Percentiles rank a stretch among this genome's conserved stretches.
Evolutionary conservation across 2,113 vertebrate species (phyloP).

Genomic region (Nycticryphes semicollaris): DNA sequence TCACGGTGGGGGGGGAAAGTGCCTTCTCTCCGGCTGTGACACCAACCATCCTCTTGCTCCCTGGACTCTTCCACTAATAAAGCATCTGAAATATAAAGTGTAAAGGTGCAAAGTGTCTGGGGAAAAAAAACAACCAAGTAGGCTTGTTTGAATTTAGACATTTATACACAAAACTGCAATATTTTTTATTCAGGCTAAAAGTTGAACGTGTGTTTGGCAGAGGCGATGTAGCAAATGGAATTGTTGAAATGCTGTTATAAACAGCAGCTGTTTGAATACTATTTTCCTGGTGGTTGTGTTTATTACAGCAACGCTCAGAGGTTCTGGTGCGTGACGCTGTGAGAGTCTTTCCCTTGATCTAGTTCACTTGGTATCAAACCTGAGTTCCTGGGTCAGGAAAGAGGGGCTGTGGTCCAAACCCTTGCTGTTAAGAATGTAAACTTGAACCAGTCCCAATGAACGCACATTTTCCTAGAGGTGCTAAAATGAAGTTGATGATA

Average conservation of each 20-base stretch:
- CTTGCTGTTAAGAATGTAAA: background rate
- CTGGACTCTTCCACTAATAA: background rate
- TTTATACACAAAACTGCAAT: accelerated
- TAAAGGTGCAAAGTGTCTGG: background rate
- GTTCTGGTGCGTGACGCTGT: background rate
- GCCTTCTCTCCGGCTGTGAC: background rate
- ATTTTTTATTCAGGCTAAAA: background rate
- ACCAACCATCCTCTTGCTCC: background rate
- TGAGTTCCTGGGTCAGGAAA: accelerated
- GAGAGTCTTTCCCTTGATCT: background rate
- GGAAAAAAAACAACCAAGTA: background rate
- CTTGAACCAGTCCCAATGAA: background rate
- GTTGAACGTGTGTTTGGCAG: accelerated
- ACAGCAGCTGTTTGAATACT: background rate
- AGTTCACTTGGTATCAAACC: accelerated
- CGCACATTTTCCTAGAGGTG: background rate
- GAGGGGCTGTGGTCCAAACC: accelerated
- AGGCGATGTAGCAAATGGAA: background rate
- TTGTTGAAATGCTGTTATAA: background rate
- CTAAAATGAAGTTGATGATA: background rate
- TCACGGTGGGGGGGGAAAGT: background rate
- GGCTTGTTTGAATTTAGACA: background rate
- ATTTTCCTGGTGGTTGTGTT: background rate
- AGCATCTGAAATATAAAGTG: background rate
- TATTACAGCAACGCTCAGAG: background rate